phyloP scores from a whole-genome alignment of 2,113 vertebrate genomes.

The Fregata magnificens region DNA sequence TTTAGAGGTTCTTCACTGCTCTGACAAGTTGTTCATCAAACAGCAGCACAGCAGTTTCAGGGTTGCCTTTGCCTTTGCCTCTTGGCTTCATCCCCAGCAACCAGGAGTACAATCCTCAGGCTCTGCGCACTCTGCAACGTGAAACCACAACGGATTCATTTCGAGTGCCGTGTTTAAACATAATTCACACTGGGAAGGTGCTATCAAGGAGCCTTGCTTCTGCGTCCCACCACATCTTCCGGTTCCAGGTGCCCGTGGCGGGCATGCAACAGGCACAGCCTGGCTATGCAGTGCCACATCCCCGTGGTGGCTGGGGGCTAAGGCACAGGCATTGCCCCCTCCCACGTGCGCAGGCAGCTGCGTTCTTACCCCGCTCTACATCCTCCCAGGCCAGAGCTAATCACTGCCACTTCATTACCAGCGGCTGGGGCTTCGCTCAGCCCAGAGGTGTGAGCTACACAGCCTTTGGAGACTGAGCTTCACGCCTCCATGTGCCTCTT shows the following conservation, averaged over 20 bases:
- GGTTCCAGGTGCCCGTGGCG: background rate
- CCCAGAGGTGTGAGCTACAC: background rate
- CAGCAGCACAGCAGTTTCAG: background rate
- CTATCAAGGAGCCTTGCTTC: background rate
- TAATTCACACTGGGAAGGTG: background rate
- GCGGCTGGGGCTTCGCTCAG: background rate
- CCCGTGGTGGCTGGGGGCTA: fast-evolving
- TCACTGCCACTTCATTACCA: background rate
- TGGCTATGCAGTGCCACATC: fast-evolving
- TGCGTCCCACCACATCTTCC: background rate
- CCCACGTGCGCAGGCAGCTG: background rate
- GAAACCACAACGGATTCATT: background rate
- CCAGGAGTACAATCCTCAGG: background rate
- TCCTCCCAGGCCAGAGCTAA: background rate
- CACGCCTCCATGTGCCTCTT: background rate
- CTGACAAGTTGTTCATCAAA: background rate
- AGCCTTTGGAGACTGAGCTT: background rate
- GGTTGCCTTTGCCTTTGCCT: background rate
- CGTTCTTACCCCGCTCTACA: background rate
- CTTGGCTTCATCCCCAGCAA: background rate
- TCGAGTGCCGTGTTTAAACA: background rate
- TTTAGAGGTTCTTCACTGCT: background rate
- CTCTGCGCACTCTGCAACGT: background rate
- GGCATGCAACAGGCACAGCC: background rate
- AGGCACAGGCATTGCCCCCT: background rate